Conservation (phyloP, 1,140 invertebrate species). For the Drosophila subobscura region DNA sequence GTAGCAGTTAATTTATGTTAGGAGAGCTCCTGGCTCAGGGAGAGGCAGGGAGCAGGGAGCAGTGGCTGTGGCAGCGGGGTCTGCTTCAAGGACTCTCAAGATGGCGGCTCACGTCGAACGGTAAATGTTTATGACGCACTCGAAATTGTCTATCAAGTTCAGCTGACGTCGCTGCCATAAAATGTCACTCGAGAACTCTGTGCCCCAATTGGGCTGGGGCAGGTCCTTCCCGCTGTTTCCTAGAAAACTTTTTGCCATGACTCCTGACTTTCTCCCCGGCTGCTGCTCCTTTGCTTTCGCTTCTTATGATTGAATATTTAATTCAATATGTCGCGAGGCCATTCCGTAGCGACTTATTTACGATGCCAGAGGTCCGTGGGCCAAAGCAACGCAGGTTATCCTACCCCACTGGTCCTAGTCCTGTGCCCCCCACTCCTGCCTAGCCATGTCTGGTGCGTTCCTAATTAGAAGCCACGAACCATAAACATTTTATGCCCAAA, state of each 20-base stretch:
- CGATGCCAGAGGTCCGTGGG: slow-evolving; percentile 19
- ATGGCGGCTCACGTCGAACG: slow-evolving; percentile 67
- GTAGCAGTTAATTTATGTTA: slow-evolving; percentile 61
- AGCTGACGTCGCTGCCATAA: slow-evolving; percentile 70
- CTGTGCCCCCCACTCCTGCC: neutral
- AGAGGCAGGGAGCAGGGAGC: slow-evolving; percentile 6
- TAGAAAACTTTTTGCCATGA: slow-evolving; percentile 35
- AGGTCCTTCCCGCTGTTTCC: slow-evolving; percentile 6
- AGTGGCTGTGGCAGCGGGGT: neutral
- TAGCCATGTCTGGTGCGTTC: slow-evolving; percentile 12
- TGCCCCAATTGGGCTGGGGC: neutral
- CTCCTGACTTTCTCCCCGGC: too few species aligned
- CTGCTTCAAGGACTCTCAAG: too few species aligned
- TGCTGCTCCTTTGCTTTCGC: slow-evolving; percentile 47
- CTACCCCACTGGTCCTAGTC: neutral
- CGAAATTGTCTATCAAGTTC: slow-evolving; percentile 81
- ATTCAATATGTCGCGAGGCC: slow-evolving; percentile 72
- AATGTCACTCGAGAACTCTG: slow-evolving; percentile 57
- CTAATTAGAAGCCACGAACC: slow-evolving; percentile 45
- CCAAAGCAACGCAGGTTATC: too few species aligned
- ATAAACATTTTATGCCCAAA: slow-evolving; percentile 48
- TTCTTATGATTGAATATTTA: slow-evolving; percentile 80
- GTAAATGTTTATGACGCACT: slow-evolving; percentile 80
- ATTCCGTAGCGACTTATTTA: slow-evolving; percentile 54
- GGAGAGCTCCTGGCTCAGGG: slow-evolving; percentile 17